Base-by-base conservation (phyloP, 2,888 invertebrate species). In the Yponomeuta cagnagella region DNA sequence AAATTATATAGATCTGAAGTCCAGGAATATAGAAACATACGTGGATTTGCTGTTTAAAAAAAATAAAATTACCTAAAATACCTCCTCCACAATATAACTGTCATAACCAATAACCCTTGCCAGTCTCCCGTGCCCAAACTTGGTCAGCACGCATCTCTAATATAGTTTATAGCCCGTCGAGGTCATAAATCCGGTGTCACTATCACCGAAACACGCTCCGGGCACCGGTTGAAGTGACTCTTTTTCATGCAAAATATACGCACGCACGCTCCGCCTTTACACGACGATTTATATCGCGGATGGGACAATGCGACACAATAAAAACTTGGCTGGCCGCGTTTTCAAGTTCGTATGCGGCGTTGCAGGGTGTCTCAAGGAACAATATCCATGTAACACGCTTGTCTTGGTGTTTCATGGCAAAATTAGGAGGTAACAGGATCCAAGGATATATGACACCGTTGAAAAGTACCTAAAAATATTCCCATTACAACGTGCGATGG, bases 201-300 rank as follows among this genome's bases (percentile, higher is more conserved):
- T 79, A 76, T 81, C 80, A 79, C 79, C 77, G 75, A 77, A 79
- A 76, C 84, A 84, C 83, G 79, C 79, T 79, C 79, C 79, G 76
- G 76, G 79, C 72, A 74, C 73, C 74, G 72, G 73, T 74, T 76
- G 72, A 76, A 78, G 80, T 78, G 76, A 77, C 76, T 75, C 76
- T 80, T 80, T 81, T 77, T 80, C 82, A 82, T 84, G 83, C 80
- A 82, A 83, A 84, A 67, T 37, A 67, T 15, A 82, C 79, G 82
- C 77, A 70, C 75, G 74, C 83, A 83, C 83, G 82, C 82, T 76
- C 83, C 77, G 77, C 76, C 76, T 75, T 70, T 43, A 73, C 72
- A 75, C 75, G 72, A 75, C 78, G 78, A 80, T 78, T 79, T 81
- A 78, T 79, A 78, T 77, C 77, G 52, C 75, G 73, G 77, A 77